phyloP scores from a whole-genome alignment of 2,888 invertebrate genomes.

The Odontothrips loti region DNA sequence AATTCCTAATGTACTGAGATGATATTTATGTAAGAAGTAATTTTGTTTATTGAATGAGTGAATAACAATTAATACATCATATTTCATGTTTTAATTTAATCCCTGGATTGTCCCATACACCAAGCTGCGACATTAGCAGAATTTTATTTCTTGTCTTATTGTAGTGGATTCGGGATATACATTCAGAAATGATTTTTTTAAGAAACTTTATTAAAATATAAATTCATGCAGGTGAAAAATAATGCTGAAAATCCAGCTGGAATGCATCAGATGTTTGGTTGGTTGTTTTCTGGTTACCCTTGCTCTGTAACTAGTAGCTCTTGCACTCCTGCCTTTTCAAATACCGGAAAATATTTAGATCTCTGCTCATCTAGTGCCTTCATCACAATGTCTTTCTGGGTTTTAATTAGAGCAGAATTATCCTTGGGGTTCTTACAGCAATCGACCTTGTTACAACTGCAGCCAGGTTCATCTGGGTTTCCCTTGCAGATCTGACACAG shows the following conservation, averaged over 20 bases:
- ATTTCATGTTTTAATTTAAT: too few species aligned
- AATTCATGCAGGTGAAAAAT: not conserved
- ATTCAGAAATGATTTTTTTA: too few species aligned
- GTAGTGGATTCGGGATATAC: too few species aligned
- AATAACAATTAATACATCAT: not conserved
- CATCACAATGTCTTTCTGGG: not conserved
- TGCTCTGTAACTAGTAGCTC: not conserved
- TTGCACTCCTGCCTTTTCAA: not conserved
- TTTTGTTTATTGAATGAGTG: constrained; percentile 29
- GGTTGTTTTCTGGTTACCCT: too few species aligned
- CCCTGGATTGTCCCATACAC: too few species aligned
- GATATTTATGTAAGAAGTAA: constrained; percentile 22
- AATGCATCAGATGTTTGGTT: too few species aligned
- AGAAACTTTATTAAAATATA: not conserved
- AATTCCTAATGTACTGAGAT: constrained; percentile 46
- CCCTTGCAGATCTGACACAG: not conserved
- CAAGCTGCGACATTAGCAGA: not conserved
- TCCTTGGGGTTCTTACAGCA: not conserved
- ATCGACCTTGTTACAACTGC: not conserved
- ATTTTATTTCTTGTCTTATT: too few species aligned
- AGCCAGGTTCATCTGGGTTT: not conserved
- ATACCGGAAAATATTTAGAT: not conserved
- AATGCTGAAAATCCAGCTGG: not conserved
- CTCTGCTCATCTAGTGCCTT: not conserved
- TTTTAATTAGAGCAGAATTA: not conserved